A percentile compares a stretch with the other conserved stretches of the same genome.
Evolutionary conservation across 2,113 vertebrate species (phyloP).

Genomic region (Perognathus longimembris): DNA sequence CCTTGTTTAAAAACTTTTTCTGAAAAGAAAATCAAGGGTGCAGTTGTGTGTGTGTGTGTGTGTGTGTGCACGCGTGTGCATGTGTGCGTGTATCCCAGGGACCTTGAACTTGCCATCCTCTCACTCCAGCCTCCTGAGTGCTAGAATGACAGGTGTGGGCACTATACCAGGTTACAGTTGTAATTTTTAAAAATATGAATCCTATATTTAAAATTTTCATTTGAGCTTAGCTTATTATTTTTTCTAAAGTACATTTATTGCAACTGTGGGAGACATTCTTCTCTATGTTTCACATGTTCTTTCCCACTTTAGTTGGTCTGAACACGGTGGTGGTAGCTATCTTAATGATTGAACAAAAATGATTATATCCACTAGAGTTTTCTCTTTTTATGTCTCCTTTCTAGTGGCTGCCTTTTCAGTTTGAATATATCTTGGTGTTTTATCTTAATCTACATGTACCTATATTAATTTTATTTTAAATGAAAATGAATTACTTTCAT

Average conservation of each 20-base stretch:
- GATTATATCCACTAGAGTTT: slow-evolving; percentile 23
- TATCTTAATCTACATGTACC: slow-evolving; percentile 51
- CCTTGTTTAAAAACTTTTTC: slow-evolving; percentile 45
- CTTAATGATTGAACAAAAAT: slow-evolving; percentile 30
- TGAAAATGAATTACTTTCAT: slow-evolving; percentile 58
- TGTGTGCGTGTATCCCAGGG: not conserved
- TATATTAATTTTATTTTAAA: slow-evolving; percentile 56
- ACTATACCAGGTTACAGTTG: not conserved
- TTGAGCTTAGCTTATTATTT: not conserved
- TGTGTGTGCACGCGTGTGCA: not conserved
- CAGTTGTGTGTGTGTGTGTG: not conserved
- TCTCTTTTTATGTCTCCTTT: not conserved
- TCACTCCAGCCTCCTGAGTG: not conserved
- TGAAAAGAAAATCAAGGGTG: slow-evolving; percentile 43
- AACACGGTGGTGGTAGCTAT: not conserved
- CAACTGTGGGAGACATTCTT: slow-evolving; percentile 34
- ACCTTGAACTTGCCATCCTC: not conserved
- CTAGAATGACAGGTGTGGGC: not conserved
- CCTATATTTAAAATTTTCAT: slow-evolving; percentile 11
- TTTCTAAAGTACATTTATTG: slow-evolving; percentile 50
- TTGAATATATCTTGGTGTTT: slow-evolving; percentile 34
- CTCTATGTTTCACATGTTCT: not conserved
- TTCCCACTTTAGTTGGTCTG: slow-evolving; percentile 13
- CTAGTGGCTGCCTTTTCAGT: not conserved
- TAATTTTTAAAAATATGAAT: slow-evolving; percentile 54